Conservation (phyloP, 2,797 vertebrate genomes). For the Schizopygopsis malacanthus region DNA sequence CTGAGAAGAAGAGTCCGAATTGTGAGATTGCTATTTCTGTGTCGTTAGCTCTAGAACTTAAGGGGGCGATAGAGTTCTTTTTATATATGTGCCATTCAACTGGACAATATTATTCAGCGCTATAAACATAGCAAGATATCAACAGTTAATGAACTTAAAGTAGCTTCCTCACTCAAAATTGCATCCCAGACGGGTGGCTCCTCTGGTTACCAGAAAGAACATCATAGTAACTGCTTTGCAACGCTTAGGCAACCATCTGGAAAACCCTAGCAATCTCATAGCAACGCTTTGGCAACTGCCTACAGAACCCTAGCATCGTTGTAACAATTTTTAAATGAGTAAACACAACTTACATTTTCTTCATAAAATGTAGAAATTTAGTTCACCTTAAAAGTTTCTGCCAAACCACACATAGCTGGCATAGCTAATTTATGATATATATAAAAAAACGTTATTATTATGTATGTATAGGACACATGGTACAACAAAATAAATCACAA, state of each 20-base stretch:
- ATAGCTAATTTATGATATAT: background rate
- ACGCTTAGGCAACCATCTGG: background rate
- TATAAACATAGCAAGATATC: background rate
- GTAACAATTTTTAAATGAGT: background rate
- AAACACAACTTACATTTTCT: background rate
- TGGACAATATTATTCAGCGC: background rate
- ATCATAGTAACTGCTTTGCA: too few relatives aligned
- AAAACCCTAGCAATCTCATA: background rate
- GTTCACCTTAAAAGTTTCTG: background rate
- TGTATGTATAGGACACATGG: background rate
- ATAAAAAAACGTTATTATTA: background rate
- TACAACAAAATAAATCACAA: background rate
- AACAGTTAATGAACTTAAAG: background rate
- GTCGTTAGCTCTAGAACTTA: background rate
- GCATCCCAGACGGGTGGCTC: too few relatives aligned
- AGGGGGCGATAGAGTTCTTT: slow-evolving; percentile 13
- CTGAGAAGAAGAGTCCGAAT: background rate
- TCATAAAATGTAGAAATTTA: background rate
- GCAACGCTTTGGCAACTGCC: background rate
- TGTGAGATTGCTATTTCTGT: background rate
- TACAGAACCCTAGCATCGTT: background rate
- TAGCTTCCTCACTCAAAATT: background rate
- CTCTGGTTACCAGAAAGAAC: background rate
- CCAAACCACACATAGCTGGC: background rate
- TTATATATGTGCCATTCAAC: background rate